Conservation (phyloP, 2,797 vertebrate species). For the Peromyscus aztecus region DNA sequence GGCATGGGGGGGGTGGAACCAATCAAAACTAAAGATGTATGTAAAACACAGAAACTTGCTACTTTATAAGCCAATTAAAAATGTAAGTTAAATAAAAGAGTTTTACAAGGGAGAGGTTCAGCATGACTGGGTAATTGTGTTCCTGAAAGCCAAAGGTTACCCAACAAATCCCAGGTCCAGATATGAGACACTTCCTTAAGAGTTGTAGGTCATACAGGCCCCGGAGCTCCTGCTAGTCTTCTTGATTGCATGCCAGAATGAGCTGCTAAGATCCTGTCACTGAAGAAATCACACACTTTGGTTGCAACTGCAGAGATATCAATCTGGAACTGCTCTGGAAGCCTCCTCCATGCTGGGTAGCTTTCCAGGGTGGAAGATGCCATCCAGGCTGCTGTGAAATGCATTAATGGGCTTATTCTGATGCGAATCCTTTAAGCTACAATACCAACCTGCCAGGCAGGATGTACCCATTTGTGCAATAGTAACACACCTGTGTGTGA, state of each 20-base stretch:
- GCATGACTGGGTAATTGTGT: not conserved
- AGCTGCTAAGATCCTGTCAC: not conserved
- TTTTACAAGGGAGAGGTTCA: not conserved
- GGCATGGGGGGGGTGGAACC: too few species aligned
- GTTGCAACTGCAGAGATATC: not conserved
- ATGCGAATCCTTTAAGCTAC: not conserved
- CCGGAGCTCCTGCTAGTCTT: not conserved
- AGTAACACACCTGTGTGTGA: not conserved
- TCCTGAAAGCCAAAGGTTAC: not conserved
- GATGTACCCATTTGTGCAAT: not conserved
- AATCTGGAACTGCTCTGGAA: not conserved
- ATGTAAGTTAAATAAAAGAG: not conserved
- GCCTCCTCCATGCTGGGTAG: not conserved
- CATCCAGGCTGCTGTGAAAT: too few species aligned
- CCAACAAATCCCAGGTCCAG: not conserved
- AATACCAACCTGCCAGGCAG: not conserved
- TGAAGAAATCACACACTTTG: not conserved
- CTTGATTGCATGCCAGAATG: not conserved
- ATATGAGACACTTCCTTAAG: not conserved
- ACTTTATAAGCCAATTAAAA: not conserved
- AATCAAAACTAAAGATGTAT: not conserved
- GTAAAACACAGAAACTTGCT: not conserved
- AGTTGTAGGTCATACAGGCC: not conserved
- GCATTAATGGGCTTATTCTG: not conserved
- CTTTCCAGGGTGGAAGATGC: not conserved